Base-by-base conservation (phyloP, 2,113 vertebrate genomes). In the Coptodon rendalli region DNA sequence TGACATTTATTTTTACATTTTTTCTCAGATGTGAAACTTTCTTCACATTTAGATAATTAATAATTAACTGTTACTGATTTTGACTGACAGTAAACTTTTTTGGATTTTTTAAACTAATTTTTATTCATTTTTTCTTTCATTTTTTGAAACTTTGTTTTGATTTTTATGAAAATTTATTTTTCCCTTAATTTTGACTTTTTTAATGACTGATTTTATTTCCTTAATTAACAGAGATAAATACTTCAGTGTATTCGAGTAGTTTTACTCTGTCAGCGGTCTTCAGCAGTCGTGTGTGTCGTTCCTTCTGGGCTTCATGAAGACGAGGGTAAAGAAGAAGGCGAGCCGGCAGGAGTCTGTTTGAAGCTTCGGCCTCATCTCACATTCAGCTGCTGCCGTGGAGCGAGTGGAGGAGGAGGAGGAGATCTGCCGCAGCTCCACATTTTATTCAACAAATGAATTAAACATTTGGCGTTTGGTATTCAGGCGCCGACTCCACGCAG, bases 371-470 rank as follows among this genome's bases (percentile, higher is more conserved):
- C 38, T 85, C 73, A 63, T 85, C 71, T 63, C 40, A 52, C 54
- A 63, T 85, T 79, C 73, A 80, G 29, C 83, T 85, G 71, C 83
- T 85, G 83, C 54, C 8, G 6, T 85, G 73, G 48, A 45, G 63
- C 9, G 34, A 29, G 17, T 14, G 17, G 36, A 8, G 36, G 63
- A 13, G 11, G 66, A 71, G 19, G 61, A 71, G 66, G 38, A 73
- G 71, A 50, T 48, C 45, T 78, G 71, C 45, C 5, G 45, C 45
- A 50, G 71, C 45, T 78, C 45, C 45, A 78, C 71, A 4, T 78
- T 78, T 78, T 78, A 61, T 34, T 80, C 83, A 80, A 63, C 83
- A 52, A 59, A 85, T 85, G 83, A 85, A 85, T 85, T 85, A 85
- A 85, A 85, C 83, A 85, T 85, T n/a, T 22, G 43, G 40, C 40